A percentile compares a stretch with the other conserved stretches of the same genome.
Conservation (phyloP, 2,113 vertebrate species). For the Labeo rohita region DNA sequence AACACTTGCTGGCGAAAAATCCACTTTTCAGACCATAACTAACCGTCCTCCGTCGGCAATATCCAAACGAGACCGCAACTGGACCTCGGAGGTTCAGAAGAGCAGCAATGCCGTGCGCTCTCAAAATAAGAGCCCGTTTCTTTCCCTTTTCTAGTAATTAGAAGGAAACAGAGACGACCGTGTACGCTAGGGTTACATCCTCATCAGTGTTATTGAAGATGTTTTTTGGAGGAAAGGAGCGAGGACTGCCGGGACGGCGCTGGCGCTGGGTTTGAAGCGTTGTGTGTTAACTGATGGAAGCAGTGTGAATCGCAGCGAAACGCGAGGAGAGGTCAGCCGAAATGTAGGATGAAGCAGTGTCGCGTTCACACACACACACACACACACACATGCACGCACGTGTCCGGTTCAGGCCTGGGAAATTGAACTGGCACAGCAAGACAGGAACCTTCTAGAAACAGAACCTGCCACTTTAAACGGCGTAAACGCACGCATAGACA, state of each 20-base stretch:
- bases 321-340: background rate
- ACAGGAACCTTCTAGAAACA: constrained; percentile 33
- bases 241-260: no score
- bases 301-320: background rate
- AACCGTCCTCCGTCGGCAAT: constrained; percentile 41
- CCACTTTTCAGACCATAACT: constrained; percentile 46
- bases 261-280: background rate
- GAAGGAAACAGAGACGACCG: constrained; percentile 32
- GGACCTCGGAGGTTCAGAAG: constrained; percentile 41
- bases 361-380: background rate
- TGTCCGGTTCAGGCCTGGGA: constrained; percentile 34
- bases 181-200: constrained; percentile 33
- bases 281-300: background rate
- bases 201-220: constrained; percentile 34
- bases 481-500: constrained; percentile 9
- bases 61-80: constrained; percentile 34
- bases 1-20: constrained; percentile 37
- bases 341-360: background rate
- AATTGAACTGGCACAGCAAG: constrained; percentile 36
- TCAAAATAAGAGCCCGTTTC: constrained; percentile 16
- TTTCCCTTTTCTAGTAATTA: constrained; percentile 16
- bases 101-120: background rate
- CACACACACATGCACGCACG: background rate
- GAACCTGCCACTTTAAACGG: constrained; percentile 12
- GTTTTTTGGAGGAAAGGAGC: background rate